Percentiles rank a stretch among this genome's conserved stretches.
phyloP scores from a whole-genome alignment of 2,113 vertebrate species.

The Lamprologus speciosus region DNA sequence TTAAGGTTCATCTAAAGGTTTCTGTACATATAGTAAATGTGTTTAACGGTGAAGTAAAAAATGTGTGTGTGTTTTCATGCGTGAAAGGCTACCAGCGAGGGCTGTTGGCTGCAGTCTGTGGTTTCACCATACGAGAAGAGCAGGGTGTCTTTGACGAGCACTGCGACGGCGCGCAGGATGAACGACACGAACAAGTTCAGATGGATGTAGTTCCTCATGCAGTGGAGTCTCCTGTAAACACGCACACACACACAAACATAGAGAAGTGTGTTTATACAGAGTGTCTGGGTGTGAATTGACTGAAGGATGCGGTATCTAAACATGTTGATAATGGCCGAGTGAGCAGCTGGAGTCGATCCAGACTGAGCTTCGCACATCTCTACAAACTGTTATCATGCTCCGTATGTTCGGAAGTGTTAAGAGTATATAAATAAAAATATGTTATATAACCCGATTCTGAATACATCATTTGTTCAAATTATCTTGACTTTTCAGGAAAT shows the following conservation, averaged over 20 bases:
- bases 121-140: slow-evolving; percentile 79
- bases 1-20: not conserved
- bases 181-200: slow-evolving; percentile 92
- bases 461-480: not conserved
- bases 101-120: slow-evolving; percentile 55
- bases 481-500: not conserved
- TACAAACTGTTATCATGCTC: not conserved
- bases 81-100: slow-evolving; percentile 51
- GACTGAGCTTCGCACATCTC: not conserved
- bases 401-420: not conserved
- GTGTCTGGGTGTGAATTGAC: slow-evolving; percentile 14
- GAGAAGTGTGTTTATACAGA: slow-evolving; percentile 46
- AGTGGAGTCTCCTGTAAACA: slow-evolving; percentile 83
- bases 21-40: not conserved
- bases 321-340: slow-evolving; percentile 1
- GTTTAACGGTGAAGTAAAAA: not conserved
- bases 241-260: not conserved
- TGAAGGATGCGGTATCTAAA: slow-evolving; percentile 34
- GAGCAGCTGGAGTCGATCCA: slow-evolving; percentile 28
- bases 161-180: slow-evolving; percentile 85
- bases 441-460: not conserved
- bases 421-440: not conserved
- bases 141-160: slow-evolving; percentile 86
- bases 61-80: not conserved
- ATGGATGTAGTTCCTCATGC: slow-evolving; percentile 94